Percentiles rank a stretch among this genome's conserved stretches.
These are phyloP conservation scores for Steinernema khuongi DNA, from an alignment of 1,140 invertebrate species.

Conservation along the genomic window DNA sequence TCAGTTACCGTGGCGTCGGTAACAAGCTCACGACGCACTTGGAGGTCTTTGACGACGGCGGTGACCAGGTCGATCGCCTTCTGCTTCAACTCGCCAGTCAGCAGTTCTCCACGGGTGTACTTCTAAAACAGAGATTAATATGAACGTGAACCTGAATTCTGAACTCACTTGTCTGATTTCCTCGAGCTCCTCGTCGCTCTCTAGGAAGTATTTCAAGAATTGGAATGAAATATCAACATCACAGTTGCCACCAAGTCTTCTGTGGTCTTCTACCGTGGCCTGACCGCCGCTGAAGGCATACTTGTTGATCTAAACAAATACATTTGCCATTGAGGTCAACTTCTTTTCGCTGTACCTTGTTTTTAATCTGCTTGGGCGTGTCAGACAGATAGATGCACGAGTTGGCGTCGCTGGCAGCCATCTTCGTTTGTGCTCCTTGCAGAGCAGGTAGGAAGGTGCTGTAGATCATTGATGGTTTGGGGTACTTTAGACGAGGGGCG, in stretches of 20 bases:
- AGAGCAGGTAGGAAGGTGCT: conserved; percentile 90
- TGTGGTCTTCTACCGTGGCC: conserved; percentile 84
- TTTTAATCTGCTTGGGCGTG: conserved; percentile 91
- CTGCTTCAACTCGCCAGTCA: conserved; percentile 91
- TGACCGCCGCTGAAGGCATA: conserved; percentile 96
- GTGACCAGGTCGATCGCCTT: conserved; percentile 74
- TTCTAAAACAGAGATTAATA: conserved; percentile 64
- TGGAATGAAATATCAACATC: conserved; percentile 92
- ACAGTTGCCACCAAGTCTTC: conserved; percentile 81
- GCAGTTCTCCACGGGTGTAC: conserved; percentile 79
- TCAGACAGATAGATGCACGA: conserved; percentile 91
- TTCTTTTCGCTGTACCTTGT: conserved; percentile 67
- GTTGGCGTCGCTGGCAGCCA: conserved; percentile 90
- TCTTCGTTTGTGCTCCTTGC: conserved; percentile 89
- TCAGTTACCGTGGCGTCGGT: conserved; percentile 77
- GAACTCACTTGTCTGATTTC: conserved; percentile 69
- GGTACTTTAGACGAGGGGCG: conserved; percentile 76
- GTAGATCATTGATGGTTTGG: conserved; percentile 89
- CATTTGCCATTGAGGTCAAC: conserved; percentile 6
- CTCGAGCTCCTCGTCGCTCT: conserved; percentile 82
- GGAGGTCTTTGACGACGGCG: conserved; percentile 75
- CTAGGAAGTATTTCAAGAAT: conserved; percentile 88
- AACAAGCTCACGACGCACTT: conserved; percentile 72
- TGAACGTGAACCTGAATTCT: conserved; percentile 1
- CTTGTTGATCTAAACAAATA: conserved; percentile 75